Conservation (phyloP, 2,888 invertebrate species). For the Acanthacorydalis orientalis region DNA sequence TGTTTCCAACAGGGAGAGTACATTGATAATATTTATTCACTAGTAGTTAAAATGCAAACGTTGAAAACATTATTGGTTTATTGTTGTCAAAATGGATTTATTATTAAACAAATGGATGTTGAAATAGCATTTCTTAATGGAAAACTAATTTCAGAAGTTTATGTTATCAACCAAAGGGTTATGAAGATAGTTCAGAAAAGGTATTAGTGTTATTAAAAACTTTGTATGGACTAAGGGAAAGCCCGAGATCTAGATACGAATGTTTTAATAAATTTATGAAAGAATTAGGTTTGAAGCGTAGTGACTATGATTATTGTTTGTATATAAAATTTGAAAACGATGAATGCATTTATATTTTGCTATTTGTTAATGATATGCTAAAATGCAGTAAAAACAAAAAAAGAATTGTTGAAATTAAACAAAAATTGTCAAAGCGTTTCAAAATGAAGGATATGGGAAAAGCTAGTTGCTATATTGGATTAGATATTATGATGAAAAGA, state of each 20-base stretch:
- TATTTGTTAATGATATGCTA: slow-evolving; percentile 7
- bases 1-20: background rate
- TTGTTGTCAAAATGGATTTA: slow-evolving; percentile 6
- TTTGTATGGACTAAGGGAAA: slow-evolving; percentile 12
- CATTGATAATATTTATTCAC: slow-evolving; percentile 3
- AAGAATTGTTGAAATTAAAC: slow-evolving; percentile 1
- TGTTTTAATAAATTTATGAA: slow-evolving; percentile 10
- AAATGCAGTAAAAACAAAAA: slow-evolving; percentile 2
- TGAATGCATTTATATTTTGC: slow-evolving; percentile 2
- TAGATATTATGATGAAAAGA: slow-evolving; percentile 13
- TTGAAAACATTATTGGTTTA: slow-evolving; percentile 1
- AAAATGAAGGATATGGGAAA: slow-evolving; percentile 3
- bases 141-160: slow-evolving; percentile 8
- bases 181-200: slow-evolving; percentile 6
- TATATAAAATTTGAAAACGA: slow-evolving; percentile 3
- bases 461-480: slow-evolving; percentile 11
- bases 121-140: slow-evolving; percentile 11
- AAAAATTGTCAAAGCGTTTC: slow-evolving; percentile 1
- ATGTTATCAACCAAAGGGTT: slow-evolving; percentile 10
- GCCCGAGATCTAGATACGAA: slow-evolving; percentile 12
- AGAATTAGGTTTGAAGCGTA: slow-evolving; percentile 7
- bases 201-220: slow-evolving; percentile 11
- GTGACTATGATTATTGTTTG: slow-evolving; percentile 8
- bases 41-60: slow-evolving; percentile 1
- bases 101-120: slow-evolving; percentile 11